Evolutionary conservation across 2,888 invertebrate species (phyloP).

Genomic region (Hoplodrina ambigua): DNA sequence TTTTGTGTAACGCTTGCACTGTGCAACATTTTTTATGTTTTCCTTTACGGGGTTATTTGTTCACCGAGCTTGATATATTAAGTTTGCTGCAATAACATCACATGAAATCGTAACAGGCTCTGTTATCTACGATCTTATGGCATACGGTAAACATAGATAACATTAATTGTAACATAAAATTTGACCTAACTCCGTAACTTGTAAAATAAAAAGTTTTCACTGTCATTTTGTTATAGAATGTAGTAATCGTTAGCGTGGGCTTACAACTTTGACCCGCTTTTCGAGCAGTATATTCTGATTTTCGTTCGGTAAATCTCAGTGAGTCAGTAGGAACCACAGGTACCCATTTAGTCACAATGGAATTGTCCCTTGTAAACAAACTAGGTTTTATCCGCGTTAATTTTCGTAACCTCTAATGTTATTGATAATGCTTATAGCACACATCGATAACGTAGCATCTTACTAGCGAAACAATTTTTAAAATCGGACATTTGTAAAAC

Average conservation of each 20-base stretch:
- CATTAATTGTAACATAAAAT: neutral
- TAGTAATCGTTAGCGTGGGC: neutral
- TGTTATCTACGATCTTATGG: slow-evolving; percentile 22
- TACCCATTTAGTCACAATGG: too few relatives aligned
- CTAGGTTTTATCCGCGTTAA: too few relatives aligned
- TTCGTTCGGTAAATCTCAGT: too few relatives aligned
- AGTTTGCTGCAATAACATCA: slow-evolving; percentile 15
- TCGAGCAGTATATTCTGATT: too few relatives aligned
- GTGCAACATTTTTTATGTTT: slow-evolving; percentile 15
- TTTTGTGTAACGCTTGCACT: slow-evolving; percentile 5
- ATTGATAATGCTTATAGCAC: too few relatives aligned
- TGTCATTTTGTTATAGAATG: neutral
- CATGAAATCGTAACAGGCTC: slow-evolving; percentile 6
- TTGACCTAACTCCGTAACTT: neutral
- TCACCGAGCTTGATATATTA: slow-evolving; percentile 20
- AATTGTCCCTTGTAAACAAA: too few relatives aligned
- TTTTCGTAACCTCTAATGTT: too few relatives aligned
- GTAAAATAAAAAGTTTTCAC: neutral
- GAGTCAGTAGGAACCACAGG: too few relatives aligned
- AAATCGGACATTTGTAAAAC: too few relatives aligned
- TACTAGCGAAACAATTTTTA: too few relatives aligned
- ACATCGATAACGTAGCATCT: too few relatives aligned
- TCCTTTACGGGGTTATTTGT: slow-evolving; percentile 7
- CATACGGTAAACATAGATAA: neutral
- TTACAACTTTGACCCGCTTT: too few relatives aligned